Base-by-base conservation (phyloP, 2,797 vertebrate species). In the Synanceia verrucosa region DNA sequence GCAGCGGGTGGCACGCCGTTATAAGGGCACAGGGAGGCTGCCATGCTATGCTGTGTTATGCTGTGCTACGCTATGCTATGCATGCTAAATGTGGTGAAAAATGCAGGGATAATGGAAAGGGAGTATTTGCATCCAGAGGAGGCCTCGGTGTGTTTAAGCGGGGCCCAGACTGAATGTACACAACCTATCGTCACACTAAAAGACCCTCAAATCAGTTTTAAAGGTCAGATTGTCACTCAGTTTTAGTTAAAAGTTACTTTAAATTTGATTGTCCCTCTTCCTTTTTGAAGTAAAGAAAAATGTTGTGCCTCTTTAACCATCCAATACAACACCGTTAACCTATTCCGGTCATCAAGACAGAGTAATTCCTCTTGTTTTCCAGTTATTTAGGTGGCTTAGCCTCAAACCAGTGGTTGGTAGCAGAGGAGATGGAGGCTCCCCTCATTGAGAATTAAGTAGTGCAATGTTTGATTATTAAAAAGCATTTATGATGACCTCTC, bases 161-260 rank as follows among this genome's bases (percentile, higher is more conserved):
- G 52, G 73, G 64, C 81, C 73, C 79, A 61, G 62, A 87, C 65
- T 82, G 88, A 90, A 92, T 91, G 89, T 92, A 90, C 74, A 79
- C 85, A 76, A 84, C 36, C 37, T 77, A 53, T 70, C 74, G 81
- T 85, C 70, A 72, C 58, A 55, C 41, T 19, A 6, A 57, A 56
- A 72, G 19, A 51, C 58, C 76, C 61, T 78, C 63, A 39, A 65
- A 72, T 73, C 60, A 46, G 39, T 53, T 66, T 65, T 23, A 31
- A 57, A 79, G 46, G 60, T 80, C 57, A 47, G 70, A 60, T 53
- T 63, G 60, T 79, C 63, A 46, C 65, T 41, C 62, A 23, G 28
- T 63, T 72, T 64, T 47, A 64, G 60, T 66, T 6, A 11, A 66
- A 60, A 61, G 55, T 77, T 75, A 24, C 76, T n/a, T n/a, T n/a